Conservation (phyloP, 2,888 invertebrate genomes). For the Eudiplozoon nipponicum region DNA sequence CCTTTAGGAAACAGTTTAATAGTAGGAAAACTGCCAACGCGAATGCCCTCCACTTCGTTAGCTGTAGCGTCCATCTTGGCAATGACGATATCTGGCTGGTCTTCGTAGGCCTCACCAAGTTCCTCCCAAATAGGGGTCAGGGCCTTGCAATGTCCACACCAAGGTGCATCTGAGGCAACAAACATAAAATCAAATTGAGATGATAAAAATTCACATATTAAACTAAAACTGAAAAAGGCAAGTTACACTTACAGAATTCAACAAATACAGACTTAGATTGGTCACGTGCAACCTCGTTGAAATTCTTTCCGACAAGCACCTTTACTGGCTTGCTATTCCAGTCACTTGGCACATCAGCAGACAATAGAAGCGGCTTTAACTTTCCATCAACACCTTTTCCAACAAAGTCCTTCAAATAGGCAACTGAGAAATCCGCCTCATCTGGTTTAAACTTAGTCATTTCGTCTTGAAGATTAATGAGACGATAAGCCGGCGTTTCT, state of each 20-base stretch:
- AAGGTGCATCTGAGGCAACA: constrained; percentile 51
- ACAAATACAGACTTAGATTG: constrained; percentile 61
- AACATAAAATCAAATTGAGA: background rate
- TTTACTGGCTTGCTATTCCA: constrained; percentile 84
- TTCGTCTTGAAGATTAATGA: constrained; percentile 73
- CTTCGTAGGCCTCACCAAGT: constrained; percentile 63
- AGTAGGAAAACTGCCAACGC: constrained; percentile 46
- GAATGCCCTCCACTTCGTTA: constrained; percentile 80
- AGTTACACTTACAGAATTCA: constrained; percentile 43
- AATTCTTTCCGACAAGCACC: constrained; percentile 64
- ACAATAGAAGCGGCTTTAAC: constrained; percentile 66
- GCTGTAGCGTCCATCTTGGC: constrained; percentile 94
- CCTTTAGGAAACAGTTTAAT: constrained; percentile 49
- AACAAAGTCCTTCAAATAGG: constrained; percentile 45
- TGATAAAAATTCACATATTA: background rate
- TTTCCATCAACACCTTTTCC: constrained; percentile 58
- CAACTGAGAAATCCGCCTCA: constrained; percentile 34
- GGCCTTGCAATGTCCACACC: constrained; percentile 90
- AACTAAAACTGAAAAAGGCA: background rate
- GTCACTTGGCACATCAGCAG: constrained; percentile 67
- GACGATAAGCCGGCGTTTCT: constrained; percentile 39
- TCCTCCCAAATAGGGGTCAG: constrained; percentile 76
- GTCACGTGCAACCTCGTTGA: constrained; percentile 60
- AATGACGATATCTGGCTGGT: constrained; percentile 44
- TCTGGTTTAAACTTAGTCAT: constrained; percentile 67